Base-by-base conservation (phyloP, 1,140 invertebrate species). In the Orius insidiosus region DNA sequence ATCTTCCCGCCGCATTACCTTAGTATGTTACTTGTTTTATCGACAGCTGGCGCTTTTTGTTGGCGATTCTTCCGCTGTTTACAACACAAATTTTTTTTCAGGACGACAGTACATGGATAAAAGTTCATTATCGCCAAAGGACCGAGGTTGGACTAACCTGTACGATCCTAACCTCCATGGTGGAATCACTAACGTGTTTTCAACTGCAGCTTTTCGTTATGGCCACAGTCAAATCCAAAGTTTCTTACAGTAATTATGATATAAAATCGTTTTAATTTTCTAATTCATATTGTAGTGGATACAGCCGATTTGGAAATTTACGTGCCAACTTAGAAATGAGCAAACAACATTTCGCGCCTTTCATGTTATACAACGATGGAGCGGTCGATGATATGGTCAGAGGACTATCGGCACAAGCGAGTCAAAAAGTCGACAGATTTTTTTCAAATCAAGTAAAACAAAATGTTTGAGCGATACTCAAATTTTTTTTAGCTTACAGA, bases 131-230 rank as follows among this genome's bases (percentile, higher is more conserved):
- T 42, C 55, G 3, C 67, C 67, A 36, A 51, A 54, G 34, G 58
- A 57, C 18, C 46, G 41, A 13, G 69, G 70, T 4, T 60, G 62
- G 48, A 73, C 74, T 47, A 55, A 59, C 11, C 59, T 66, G 5
- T 80, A 78, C 54, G 67, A 76, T 53, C 54, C 58, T 5, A 55
- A 63, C 30, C 59, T 76, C 14, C 69, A 78, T 57, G 63, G 73
- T 8, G 69, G 64, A 15, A 66, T 75, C 13, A 71, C 65, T 6
- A 79, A 79, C 58, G 72, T 69, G 42, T 78, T 79, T 58, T 66
- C 71, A 2, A 63, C 74, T 3, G 75, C 74, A 31, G 77, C 75
- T 24, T 75, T 69, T 56, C 59, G 75, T 49, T 75, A 75, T 55
- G 75, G 75, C 8, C 75, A 77, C 55, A 68, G 67, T 41, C 63